Base-by-base conservation (phyloP, 2,888 invertebrate species). In the Silvanus unidentatus region DNA sequence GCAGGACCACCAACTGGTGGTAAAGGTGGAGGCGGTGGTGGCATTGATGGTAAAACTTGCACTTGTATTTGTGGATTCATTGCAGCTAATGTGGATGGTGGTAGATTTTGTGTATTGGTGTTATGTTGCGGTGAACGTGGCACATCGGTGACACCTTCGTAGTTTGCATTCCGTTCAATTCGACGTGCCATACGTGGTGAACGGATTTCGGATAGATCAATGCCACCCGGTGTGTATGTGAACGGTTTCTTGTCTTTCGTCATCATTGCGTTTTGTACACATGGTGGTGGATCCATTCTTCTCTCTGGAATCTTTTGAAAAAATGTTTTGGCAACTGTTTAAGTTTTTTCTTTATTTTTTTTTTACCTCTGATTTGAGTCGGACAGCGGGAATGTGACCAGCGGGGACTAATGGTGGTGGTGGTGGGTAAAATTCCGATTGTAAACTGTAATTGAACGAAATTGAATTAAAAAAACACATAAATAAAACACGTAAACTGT, bases 201-300 rank as follows among this genome's bases (percentile, higher is more conserved):
- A 50, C 83, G 80, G 49, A 94, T 92, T 73, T 94, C 91, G 8
- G 91, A 90, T 41, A 94, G 75, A 70, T 94, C 91, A 47, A 94
- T 78, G 52, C 94, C 94, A 12, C 94, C 93, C 1, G 94, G 94
- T 12, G 93, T 92, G 70, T 95, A 95, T n/a, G 94, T 94, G 69
- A 95, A 95, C 9, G 94, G 94, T 65, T 94, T 94, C 72, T 94
- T 95, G 72, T 94, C 94, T 73, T 93, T 93, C 62, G 89, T 90
- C 85, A 92, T 85, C 90, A 92, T 92, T 27, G 93, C 92, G 70
- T 91, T 90, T 69, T 92, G 91, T 45, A 94, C 87, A 59, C 91
- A 90, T 52, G 87, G 84, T 50, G 94, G 94, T 35, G 91, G 90
- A 66, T 89, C 89, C 66, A 66, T 66, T 48, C 28, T 62, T 49